phyloP scores from a whole-genome alignment of 2,113 vertebrate genomes.

The Mesocricetus auratus region DNA sequence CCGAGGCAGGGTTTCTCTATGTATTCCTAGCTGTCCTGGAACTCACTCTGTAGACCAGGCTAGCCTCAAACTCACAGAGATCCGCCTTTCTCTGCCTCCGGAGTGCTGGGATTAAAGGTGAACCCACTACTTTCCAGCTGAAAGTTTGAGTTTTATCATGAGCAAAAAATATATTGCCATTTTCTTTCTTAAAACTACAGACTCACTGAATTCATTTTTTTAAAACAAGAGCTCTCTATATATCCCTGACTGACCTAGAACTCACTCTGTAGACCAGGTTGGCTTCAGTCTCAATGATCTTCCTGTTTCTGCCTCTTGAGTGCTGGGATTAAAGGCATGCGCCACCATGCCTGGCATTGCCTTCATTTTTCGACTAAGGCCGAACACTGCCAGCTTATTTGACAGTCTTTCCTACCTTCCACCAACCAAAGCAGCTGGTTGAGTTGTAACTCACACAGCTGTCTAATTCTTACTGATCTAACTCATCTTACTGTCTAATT shows the following conservation, averaged over 20 bases:
- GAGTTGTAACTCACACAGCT: not conserved
- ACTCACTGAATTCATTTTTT: not conserved
- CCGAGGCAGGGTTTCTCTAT: too few species aligned
- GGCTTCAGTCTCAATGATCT: not conserved
- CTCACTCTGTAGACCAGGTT: not conserved
- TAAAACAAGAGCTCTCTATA: not conserved
- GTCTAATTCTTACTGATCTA: not conserved
- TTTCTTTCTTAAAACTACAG: slow-evolving; percentile 22
- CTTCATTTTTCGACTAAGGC: not conserved
- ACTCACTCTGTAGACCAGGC: too few species aligned
- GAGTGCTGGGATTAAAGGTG: too few species aligned
- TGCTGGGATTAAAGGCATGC: not conserved
- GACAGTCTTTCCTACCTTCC: not conserved
- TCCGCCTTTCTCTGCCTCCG: too few species aligned
- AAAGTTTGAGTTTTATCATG: not conserved
- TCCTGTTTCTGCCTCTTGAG: not conserved
- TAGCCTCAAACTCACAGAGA: too few species aligned
- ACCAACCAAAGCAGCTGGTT: not conserved
- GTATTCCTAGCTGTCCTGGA: too few species aligned
- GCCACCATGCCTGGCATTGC: not conserved
- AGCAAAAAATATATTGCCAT: not conserved
- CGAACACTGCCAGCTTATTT: not conserved
- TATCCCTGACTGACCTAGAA: not conserved
- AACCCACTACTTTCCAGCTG: not conserved
- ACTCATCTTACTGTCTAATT: too few species aligned